Percentiles rank a stretch among this genome's conserved stretches.
Evolutionary conservation across 2,797 vertebrate genomes (phyloP).

Genomic region (Hipposideros larvatus): DNA sequence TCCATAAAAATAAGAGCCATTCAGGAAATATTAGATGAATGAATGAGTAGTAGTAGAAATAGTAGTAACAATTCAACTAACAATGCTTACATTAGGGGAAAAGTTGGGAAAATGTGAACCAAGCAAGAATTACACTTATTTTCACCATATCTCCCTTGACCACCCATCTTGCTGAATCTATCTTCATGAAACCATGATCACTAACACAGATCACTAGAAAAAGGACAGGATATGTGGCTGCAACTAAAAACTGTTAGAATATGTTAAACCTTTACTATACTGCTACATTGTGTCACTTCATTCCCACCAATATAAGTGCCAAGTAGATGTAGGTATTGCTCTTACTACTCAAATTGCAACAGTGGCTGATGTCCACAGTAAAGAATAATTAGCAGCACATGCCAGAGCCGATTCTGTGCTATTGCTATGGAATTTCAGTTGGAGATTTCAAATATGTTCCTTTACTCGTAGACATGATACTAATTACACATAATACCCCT

Average conservation of each 20-base stretch:
- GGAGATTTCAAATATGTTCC: background rate
- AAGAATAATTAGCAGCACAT: background rate
- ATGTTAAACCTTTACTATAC: background rate
- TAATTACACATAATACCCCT: background rate
- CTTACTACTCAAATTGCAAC: background rate
- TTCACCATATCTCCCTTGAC: background rate
- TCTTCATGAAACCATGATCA: background rate
- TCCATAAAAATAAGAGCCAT: background rate
- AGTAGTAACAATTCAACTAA: background rate
- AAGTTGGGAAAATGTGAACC: background rate
- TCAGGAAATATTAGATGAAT: background rate
- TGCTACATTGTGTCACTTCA: background rate
- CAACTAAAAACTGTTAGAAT: background rate
- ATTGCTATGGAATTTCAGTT: background rate
- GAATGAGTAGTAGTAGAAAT: background rate
- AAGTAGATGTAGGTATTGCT: background rate
- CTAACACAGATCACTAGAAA: background rate
- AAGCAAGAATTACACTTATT: background rate
- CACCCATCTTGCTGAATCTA: background rate
- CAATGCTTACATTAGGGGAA: background rate
- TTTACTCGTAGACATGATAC: background rate
- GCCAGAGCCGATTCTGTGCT: background rate
- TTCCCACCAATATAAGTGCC: background rate
- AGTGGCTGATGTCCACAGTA: background rate
- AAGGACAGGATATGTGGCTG: background rate